Conservation (phyloP, 2,888 invertebrate genomes). For the Hypolimnas misippus region DNA sequence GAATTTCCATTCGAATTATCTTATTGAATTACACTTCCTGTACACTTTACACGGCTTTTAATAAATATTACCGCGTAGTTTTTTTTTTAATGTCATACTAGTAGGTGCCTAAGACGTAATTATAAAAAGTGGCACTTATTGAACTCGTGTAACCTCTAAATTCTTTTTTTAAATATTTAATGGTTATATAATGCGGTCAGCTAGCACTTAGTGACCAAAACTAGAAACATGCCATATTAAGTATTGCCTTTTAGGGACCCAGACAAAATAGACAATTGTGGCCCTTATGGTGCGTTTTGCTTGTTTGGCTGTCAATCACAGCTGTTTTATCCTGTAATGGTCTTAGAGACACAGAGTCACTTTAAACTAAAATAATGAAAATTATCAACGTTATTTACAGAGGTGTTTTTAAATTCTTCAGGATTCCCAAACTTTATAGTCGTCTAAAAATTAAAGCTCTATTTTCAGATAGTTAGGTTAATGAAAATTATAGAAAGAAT, state of each 20-base stretch:
- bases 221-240: constrained; percentile 23
- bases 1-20: constrained; percentile 7
- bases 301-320: constrained; percentile 31
- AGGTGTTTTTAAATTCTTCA: no score
- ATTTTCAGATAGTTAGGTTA: no score
- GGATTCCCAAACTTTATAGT: no score
- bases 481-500: no score
- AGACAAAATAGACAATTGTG: constrained; percentile 26
- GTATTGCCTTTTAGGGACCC: constrained; percentile 25
- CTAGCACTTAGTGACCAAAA: constrained; percentile 23
- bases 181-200: constrained; percentile 28
- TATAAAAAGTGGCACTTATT: constrained; percentile 1
- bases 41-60: not conserved
- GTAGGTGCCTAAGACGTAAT: not conserved
- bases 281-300: constrained; percentile 24
- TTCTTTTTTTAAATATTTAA: constrained; percentile 25
- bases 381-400: no score
- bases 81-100: not conserved
- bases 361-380: not conserved
- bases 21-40: constrained; percentile 6
- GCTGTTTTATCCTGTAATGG: constrained; percentile 20
- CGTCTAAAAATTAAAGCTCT: no score
- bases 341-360: not conserved
- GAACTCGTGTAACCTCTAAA: constrained; percentile 19
- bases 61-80: not conserved